Base-by-base conservation (phyloP, 2,888 invertebrate species). In the Lycia hirtaria region DNA sequence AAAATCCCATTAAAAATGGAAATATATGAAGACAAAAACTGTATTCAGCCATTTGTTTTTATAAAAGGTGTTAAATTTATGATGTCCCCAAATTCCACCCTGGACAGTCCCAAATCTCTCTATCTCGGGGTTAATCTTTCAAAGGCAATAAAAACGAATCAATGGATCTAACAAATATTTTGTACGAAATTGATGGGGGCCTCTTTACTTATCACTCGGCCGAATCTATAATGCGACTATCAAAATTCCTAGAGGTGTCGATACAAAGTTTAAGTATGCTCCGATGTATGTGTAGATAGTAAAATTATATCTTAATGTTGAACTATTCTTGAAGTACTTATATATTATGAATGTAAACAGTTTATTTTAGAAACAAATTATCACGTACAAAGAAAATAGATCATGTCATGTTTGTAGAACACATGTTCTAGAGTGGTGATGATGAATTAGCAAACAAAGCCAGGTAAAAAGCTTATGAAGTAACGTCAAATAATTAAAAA, bases 241-340 rank as follows among this genome's bases (percentile, higher is more conserved):
- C 84, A 86, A 90, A 86, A 92, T 91, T 92, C 90, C 82, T 90
- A 83, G 85, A 92, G 91, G 92, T 92, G 92, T 91, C 88, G 84
- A 91, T 91, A 89, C 87, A 86, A 79, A 73, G 68, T 71, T 69
- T 69, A 79, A 83, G 76, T 81, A 88, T 87, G 84, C 73, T 71
- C 74, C 75, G 73, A 78, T 78, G 62, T 40, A 78, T 76, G 69
- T 69, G 65, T 64, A 75, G 72, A 76, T 81, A 68, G 67, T 73
- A 71, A 71, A 67, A 73, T 73, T 75, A 72, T 73, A 68, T 65
- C 70, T 77, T 75, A 73, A 67, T 75, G 73, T 69, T 71, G n/a
- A n/a, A 60, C 66, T 17, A 35, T 6, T 17, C 9, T 35, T n/a
- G n/a, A n/a, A n/a, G n/a, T n/a, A n/a, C n/a, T n/a, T n/a, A n/a